A percentile compares a stretch with the other conserved stretches of the same genome.
These are phyloP conservation scores for Salvelinus fontinalis DNA, from an alignment of 2,113 vertebrate genomes.

Conservation along the genomic window DNA sequence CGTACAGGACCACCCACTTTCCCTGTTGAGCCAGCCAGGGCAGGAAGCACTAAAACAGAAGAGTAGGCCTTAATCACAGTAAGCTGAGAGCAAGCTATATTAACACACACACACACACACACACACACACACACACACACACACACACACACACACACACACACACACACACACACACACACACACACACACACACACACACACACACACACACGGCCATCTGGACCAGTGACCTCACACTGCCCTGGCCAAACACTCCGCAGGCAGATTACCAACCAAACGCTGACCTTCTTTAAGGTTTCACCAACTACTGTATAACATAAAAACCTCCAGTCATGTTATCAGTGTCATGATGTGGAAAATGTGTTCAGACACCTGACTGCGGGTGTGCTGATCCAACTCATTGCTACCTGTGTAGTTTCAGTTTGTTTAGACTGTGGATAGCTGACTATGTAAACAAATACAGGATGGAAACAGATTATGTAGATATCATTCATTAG, in stretches of 20 bases:
- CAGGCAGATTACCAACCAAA: slow-evolving; percentile 1
- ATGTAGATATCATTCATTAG: too few relatives aligned
- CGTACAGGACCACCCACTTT: not conserved
- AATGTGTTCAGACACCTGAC: too few relatives aligned
- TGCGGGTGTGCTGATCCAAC: too few relatives aligned
- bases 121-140: not conserved
- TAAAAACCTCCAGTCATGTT: not conserved
- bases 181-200: slow-evolving; percentile 7
- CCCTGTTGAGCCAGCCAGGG: not conserved
- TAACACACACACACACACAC: not conserved
- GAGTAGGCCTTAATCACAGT: not conserved
- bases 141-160: not conserved
- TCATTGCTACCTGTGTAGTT: too few relatives aligned
- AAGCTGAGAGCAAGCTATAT: not conserved
- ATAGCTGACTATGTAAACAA: too few relatives aligned
- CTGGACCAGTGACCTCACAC: not conserved
- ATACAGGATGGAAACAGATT: too few relatives aligned
- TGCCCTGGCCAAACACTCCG: not conserved
- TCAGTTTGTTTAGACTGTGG: too few relatives aligned
- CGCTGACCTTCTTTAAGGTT: not conserved
- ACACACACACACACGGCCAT: not conserved
- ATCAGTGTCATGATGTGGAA: too few relatives aligned
- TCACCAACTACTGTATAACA: not conserved
- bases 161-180: slow-evolving; percentile 7
- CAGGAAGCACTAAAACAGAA: not conserved